Conservation (phyloP, 2,797 vertebrate species). For the Acridotheres tristis region DNA sequence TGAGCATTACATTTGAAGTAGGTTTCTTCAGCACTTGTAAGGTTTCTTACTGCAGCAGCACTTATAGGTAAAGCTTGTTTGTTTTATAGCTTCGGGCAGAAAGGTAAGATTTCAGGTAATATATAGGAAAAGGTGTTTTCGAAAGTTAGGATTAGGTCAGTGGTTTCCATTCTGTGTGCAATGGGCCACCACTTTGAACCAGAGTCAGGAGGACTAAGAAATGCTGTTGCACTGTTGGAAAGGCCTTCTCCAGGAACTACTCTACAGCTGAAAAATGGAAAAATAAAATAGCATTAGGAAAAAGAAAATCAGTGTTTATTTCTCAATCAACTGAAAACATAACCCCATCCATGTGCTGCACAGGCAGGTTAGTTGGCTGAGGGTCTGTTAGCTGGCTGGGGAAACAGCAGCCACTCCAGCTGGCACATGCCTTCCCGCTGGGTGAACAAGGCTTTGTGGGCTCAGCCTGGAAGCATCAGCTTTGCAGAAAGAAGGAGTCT, state of each 20-base stretch:
- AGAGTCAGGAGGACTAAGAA: conserved; percentile 70
- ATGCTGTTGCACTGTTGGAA: conserved; percentile 78
- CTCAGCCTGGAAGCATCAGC: conserved; percentile 31
- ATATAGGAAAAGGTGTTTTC: conserved; percentile 52
- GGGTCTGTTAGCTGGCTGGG: conserved; percentile 75
- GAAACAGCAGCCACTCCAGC: conserved; percentile 5
- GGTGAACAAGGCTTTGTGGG: not conserved
- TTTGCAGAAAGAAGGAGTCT: conserved; percentile 77
- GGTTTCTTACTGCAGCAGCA: conserved; percentile 83
- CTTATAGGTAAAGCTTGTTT: conserved; percentile 69
- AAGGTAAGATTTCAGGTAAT: conserved; percentile 65
- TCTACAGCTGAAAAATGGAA: conserved; percentile 91
- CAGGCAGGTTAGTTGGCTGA: conserved; percentile 74
- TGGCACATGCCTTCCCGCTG: not conserved
- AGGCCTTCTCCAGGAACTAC: conserved; percentile 82
- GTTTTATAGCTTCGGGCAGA: conserved; percentile 61
- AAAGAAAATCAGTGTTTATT: conserved; percentile 26
- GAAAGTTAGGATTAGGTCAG: conserved; percentile 62
- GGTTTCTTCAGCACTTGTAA: conserved; percentile 83
- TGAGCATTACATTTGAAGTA: conserved; percentile 58
- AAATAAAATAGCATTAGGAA: conserved; percentile 81
- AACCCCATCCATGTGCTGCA: not conserved
- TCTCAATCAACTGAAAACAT: conserved; percentile 42
- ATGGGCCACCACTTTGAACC: conserved; percentile 72
- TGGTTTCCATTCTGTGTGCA: conserved; percentile 79